Conservation (phyloP, 92 coral and sea anemone genomes). For the Palythoa heliodiscus region DNA sequence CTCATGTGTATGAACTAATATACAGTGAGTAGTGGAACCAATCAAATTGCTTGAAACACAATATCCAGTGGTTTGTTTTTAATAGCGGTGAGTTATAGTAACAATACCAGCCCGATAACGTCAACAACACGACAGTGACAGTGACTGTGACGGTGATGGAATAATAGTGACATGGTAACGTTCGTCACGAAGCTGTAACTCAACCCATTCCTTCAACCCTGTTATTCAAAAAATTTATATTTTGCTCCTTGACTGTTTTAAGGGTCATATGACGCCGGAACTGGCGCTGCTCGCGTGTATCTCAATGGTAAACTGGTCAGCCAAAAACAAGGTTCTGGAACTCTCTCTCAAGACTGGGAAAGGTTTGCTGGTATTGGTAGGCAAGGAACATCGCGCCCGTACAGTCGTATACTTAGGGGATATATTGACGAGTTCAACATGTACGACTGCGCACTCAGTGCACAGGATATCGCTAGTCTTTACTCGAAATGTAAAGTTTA, state of each 20-base stretch:
- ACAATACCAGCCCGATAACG: too few species aligned
- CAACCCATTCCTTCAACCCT: not conserved
- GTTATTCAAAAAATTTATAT: not conserved
- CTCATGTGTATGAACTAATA: too few species aligned
- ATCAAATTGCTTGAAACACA: too few species aligned
- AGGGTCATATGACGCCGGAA: constrained; percentile 23
- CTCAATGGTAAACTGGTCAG: constrained; percentile 1
- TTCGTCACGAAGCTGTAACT: too few species aligned
- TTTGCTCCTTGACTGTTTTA: not conserved
- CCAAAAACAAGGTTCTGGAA: not conserved
- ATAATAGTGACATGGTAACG: too few species aligned
- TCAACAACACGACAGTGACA: too few species aligned
- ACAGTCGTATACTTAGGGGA: constrained; percentile 21
- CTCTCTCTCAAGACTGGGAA: constrained; percentile 36
- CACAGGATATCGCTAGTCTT: not conserved
- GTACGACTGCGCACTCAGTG: constrained; percentile 25
- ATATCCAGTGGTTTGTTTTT: too few species aligned
- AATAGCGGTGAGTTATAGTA: too few species aligned
- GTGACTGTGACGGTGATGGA: too few species aligned
- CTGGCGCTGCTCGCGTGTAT: constrained; percentile 15
- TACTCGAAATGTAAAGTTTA: constrained; percentile 5
- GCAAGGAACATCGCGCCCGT: not conserved
- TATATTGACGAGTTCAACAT: constrained; percentile 44
- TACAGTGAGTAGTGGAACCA: too few species aligned
- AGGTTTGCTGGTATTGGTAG: constrained; percentile 33